phyloP scores from a whole-genome alignment of 2,888 invertebrate genomes.

The Habroteleia sp. region DNA sequence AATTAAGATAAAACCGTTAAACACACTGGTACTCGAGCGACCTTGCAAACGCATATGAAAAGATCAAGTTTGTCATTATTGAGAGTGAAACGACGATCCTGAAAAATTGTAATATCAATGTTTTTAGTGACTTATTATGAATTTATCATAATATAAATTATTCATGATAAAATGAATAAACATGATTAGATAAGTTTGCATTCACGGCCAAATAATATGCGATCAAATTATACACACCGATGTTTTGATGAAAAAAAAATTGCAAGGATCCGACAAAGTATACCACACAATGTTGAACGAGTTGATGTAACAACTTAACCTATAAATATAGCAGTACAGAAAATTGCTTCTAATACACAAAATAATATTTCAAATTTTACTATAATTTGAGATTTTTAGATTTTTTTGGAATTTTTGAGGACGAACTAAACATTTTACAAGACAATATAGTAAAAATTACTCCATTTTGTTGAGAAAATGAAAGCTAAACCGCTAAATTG shows the following conservation, averaged over 20 bases:
- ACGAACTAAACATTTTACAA: too few relatives aligned
- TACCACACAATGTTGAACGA: not conserved
- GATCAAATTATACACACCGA: slow-evolving; percentile 6
- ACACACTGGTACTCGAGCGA: not conserved
- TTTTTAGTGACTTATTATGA: too few relatives aligned
- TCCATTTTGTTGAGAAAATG: too few relatives aligned
- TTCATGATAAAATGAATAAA: slow-evolving; percentile 45
- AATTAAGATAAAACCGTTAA: slow-evolving; percentile 18
- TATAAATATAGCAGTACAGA: too few relatives aligned
- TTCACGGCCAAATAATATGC: slow-evolving; percentile 1
- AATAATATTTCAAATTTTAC: too few relatives aligned
- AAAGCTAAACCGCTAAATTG: too few relatives aligned
- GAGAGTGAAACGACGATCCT: slow-evolving; percentile 35
- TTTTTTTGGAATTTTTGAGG: too few relatives aligned
- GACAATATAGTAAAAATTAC: too few relatives aligned
- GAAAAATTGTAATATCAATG: too few relatives aligned
- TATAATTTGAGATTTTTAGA: too few relatives aligned
- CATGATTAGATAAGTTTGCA: slow-evolving; percentile 33
- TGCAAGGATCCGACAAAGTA: not conserved
- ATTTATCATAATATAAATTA: slow-evolving; percentile 43
- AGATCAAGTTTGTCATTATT: slow-evolving; percentile 45
- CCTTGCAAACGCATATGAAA: slow-evolving; percentile 22
- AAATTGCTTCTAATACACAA: too few relatives aligned
- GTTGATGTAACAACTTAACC: too few relatives aligned
- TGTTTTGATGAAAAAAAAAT: not conserved